These are phyloP conservation scores for Ramphastos sulfuratus DNA, from an alignment of 2,113 vertebrate genomes.

Conservation along the genomic window DNA sequence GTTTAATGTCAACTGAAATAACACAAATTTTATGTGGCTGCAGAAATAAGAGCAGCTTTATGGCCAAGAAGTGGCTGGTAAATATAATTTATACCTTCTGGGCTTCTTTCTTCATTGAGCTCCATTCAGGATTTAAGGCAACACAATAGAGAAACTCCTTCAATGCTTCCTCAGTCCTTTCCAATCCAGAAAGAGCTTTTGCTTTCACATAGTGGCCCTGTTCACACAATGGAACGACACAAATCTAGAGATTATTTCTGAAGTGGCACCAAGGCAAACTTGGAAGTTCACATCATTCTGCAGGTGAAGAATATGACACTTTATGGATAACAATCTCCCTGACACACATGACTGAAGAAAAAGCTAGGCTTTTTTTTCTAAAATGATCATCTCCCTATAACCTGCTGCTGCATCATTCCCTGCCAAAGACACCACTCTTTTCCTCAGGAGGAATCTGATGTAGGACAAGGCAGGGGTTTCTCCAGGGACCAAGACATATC, in stretches of 20 bases:
- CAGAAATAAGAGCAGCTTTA: background rate
- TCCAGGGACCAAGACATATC: background rate
- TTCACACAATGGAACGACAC: slow-evolving; percentile 13
- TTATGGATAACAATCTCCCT: background rate
- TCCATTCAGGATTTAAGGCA: slow-evolving; percentile 90
- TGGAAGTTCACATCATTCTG: background rate
- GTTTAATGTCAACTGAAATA: background rate
- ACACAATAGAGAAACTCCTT: slow-evolving; percentile 90
- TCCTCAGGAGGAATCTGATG: background rate
- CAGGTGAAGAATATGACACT: background rate
- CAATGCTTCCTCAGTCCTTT: slow-evolving; percentile 85
- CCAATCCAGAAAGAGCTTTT: slow-evolving; percentile 81
- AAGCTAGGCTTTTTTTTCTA: background rate
- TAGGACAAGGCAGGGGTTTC: background rate
- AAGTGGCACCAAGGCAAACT: background rate
- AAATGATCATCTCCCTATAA: background rate
- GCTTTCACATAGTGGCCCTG: slow-evolving; percentile 90
- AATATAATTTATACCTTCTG: slow-evolving; percentile 81
- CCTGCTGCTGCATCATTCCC: background rate
- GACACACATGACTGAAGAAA: background rate
- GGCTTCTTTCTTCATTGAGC: slow-evolving; percentile 85
- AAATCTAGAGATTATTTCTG: slow-evolving; percentile 11
- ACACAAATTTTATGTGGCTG: background rate
- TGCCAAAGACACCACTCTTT: background rate
- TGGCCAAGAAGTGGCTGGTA: background rate